These are phyloP conservation scores for Umimayanthus kanabou DNA, from an alignment of 92 coral and sea anemone genomes.

Conservation along the genomic window DNA sequence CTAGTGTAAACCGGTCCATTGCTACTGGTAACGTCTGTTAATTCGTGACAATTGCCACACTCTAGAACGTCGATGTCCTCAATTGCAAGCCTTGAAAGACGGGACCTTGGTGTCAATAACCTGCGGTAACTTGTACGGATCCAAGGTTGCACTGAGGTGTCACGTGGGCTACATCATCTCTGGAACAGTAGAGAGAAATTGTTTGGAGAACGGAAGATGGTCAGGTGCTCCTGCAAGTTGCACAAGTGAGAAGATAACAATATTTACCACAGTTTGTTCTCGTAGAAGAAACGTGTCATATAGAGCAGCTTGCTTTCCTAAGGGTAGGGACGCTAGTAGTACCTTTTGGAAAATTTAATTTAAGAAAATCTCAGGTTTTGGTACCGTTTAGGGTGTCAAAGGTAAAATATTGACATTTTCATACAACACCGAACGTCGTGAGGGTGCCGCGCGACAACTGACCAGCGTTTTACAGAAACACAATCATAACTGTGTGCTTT, in stretches of 20 bases:
- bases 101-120: not conserved
- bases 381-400: too few relatives aligned
- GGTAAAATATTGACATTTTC: too few relatives aligned
- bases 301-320: not conserved
- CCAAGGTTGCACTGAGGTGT: not conserved
- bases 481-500: too few relatives aligned
- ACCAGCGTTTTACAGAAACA: too few relatives aligned
- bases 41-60: not conserved
- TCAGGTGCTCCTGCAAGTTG: not conserved
- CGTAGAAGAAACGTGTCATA: not conserved
- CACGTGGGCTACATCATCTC: conserved; percentile 4
- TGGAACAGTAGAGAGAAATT: not conserved
- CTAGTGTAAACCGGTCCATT: not conserved
- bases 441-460: too few relatives aligned
- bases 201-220: not conserved
- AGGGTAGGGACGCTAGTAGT: too few relatives aligned
- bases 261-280: not conserved
- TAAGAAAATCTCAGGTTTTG: too few relatives aligned
- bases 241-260: not conserved
- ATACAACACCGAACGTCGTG: too few relatives aligned
- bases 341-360: too few relatives aligned
- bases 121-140: not conserved
- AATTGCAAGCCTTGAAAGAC: not conserved
- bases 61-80: conserved; percentile 9
- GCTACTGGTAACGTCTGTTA: not conserved